A percentile compares a stretch with the other conserved stretches of the same genome.
phyloP scores from a whole-genome alignment of 2,113 vertebrate genomes.

The Neolamprologus variostigma region DNA sequence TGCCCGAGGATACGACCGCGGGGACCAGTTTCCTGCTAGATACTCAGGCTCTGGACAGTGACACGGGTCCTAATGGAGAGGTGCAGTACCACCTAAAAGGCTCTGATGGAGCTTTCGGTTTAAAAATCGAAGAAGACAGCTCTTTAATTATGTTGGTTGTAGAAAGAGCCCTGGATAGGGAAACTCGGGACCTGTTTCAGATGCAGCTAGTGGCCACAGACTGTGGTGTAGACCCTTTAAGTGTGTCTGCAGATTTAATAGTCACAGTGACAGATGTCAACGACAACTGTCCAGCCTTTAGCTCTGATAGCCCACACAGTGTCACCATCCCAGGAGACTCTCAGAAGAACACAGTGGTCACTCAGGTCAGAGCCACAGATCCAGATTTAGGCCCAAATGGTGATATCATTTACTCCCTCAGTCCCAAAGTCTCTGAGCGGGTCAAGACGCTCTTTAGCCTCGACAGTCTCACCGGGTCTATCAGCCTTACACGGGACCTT shows the following conservation, averaged over 20 bases:
- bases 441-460: slow-evolving; percentile 63
- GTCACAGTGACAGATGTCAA: slow-evolving; percentile 69
- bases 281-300: slow-evolving; percentile 72
- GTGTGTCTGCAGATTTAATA: slow-evolving; percentile 47
- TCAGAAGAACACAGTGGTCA: slow-evolving; percentile 36
- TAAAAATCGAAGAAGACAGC: slow-evolving; percentile 31
- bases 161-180: slow-evolving; percentile 58
- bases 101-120: slow-evolving; percentile 47
- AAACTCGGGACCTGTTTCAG: slow-evolving; percentile 48
- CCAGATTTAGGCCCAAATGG: slow-evolving; percentile 63
- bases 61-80: slow-evolving; percentile 57
- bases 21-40: slow-evolving; percentile 62
- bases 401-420: slow-evolving; percentile 65
- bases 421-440: slow-evolving; percentile 61
- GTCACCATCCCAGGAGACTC: slow-evolving; percentile 51
- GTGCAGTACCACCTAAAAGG: slow-evolving; percentile 59
- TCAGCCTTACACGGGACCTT: slow-evolving; percentile 57
- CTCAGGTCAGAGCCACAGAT: slow-evolving; percentile 62
- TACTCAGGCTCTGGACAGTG: slow-evolving; percentile 59
- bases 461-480: slow-evolving; percentile 52
- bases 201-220: slow-evolving; percentile 63
- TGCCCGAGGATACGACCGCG: slow-evolving; percentile 59
- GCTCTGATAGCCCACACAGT: slow-evolving; percentile 26
- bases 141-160: slow-evolving; percentile 48
- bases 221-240: slow-evolving; percentile 44